Base-by-base conservation (phyloP, 2,113 vertebrate species). In the Hippocampus abdominalis region DNA sequence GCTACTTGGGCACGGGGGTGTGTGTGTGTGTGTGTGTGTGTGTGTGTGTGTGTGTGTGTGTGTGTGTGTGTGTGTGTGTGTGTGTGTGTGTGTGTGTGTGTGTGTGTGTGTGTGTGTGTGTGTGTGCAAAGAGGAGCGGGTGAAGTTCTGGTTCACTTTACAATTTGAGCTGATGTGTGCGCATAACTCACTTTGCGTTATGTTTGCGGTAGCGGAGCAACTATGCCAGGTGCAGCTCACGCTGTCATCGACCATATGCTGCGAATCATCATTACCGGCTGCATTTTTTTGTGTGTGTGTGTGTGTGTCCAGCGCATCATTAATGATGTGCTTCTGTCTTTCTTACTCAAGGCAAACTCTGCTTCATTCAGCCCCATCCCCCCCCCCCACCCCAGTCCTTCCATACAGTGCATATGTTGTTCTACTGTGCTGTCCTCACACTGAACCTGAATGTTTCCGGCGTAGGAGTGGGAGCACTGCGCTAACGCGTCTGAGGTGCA, bases 261-360 rank as follows among this genome's bases (percentile, higher is more conserved):
- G 16, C 48, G 18, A 49, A 49, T 20, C 48, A 16, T 49, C 48
- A 5, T 49, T 49, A 18, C 16, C 16, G 16, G 4, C 48, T 49
- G 48, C 16, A 20, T 3, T 1, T 46, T 0, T 46, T 9, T 46
- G 11, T 13, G 3, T 46, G 16, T 7, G 16, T 49, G 16, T 49
- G 16, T 16, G 16, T 49, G 16, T 49, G 48, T 49, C 48, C 18
- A 8, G 79, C 81, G 74, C 71, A 65, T 71, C 57, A 80, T 69
- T 44, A 56, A 76, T 68, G 39, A 69, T 61, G 72, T 79, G 68
- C 72, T 72, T 80, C 64, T 86, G 77, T 75, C 75, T 79, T 82
- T 82, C 80, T 75, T 76, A 87, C 85, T 77, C 73, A 80, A 87
- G 84, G 89, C 85, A 83, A 89, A 80, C 80, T 3, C 72, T 86